Evolutionary conservation across 2,113 vertebrate species (phyloP).

Genomic region (Lepisosteus oculatus): DNA sequence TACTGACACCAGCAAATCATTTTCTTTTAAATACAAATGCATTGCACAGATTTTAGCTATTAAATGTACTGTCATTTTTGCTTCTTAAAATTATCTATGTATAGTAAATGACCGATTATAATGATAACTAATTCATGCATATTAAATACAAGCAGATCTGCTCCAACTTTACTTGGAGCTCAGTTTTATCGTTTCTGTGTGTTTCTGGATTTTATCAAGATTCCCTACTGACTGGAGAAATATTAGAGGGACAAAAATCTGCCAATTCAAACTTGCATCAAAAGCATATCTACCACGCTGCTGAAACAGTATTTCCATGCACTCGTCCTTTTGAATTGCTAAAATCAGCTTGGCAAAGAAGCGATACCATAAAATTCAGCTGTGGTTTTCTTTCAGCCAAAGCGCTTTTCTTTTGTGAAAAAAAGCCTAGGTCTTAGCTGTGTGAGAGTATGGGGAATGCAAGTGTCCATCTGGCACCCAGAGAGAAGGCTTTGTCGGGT

Average conservation of each 20-base stretch:
- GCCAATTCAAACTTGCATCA: slow-evolving; percentile 70
- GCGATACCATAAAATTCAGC: slow-evolving; percentile 74
- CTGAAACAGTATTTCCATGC: slow-evolving; percentile 64
- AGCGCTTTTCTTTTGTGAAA: slow-evolving; percentile 72
- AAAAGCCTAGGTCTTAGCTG: slow-evolving; percentile 30
- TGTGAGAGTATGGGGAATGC: slow-evolving; percentile 67
- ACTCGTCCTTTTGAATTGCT: slow-evolving; percentile 69
- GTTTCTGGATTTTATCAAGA: slow-evolving; percentile 62
- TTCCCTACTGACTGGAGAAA: slow-evolving; percentile 67
- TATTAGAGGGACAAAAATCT: slow-evolving; percentile 68
- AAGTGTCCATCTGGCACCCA: slow-evolving; percentile 73
- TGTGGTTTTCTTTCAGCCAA: slow-evolving; percentile 77
- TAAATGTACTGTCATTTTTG: too few relatives aligned
- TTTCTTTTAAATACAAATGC: too few relatives aligned
- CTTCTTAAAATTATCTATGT: too few relatives aligned
- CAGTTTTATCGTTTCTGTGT: slow-evolving; percentile 41
- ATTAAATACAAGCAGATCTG: slow-evolving; percentile 53
- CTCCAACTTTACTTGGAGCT: slow-evolving; percentile 49
- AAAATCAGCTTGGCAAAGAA: slow-evolving; percentile 78
- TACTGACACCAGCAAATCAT: too few relatives aligned
- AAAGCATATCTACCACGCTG: slow-evolving; percentile 54
- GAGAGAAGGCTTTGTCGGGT: slow-evolving; percentile 68
- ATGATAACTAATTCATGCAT: slow-evolving; percentile 57
- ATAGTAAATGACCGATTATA: slow-evolving; percentile 35
- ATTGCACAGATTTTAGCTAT: too few relatives aligned